Percentiles rank a stretch among this genome's conserved stretches.
phyloP scores from a whole-genome alignment of 2,113 vertebrate species.

The Chaetura pelagica region DNA sequence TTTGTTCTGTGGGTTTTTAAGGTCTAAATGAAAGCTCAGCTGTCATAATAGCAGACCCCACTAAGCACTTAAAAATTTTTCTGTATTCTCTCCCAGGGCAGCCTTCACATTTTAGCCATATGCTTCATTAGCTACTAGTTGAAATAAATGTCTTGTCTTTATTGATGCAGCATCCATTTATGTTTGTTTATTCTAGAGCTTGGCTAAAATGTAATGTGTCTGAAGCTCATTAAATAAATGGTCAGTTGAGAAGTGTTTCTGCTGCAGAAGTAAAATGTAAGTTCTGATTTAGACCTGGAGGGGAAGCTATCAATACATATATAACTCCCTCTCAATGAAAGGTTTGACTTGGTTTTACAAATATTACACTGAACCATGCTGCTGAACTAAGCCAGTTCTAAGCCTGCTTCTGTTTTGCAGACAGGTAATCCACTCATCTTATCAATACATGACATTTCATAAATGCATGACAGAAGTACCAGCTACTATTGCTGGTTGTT shows the following conservation, averaged over 20 bases:
- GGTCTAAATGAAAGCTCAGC: not conserved
- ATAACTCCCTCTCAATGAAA: not conserved
- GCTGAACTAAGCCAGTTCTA: not conserved
- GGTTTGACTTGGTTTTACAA: not conserved
- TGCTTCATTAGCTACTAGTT: not conserved
- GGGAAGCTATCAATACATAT: not conserved
- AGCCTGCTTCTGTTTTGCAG: not conserved
- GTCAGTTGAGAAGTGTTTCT: not conserved
- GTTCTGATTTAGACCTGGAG: not conserved
- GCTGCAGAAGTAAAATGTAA: not conserved
- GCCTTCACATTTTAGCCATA: not conserved
- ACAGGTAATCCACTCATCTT: not conserved
- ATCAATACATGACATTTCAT: accelerated
- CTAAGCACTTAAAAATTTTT: not conserved
- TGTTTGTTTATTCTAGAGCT: not conserved
- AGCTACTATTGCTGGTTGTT: not conserved
- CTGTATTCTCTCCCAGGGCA: not conserved
- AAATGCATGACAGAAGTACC: not conserved
- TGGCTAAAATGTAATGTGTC: not conserved
- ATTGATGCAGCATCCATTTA: not conserved
- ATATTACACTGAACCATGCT: not conserved
- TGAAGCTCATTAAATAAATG: not conserved
- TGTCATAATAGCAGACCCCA: not conserved
- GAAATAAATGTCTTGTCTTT: not conserved
- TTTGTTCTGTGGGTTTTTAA: not conserved